A percentile compares a stretch with the other conserved stretches of the same genome.
Conservation (phyloP, 2,113 vertebrate genomes). For the Himantopus leucocephalus region DNA sequence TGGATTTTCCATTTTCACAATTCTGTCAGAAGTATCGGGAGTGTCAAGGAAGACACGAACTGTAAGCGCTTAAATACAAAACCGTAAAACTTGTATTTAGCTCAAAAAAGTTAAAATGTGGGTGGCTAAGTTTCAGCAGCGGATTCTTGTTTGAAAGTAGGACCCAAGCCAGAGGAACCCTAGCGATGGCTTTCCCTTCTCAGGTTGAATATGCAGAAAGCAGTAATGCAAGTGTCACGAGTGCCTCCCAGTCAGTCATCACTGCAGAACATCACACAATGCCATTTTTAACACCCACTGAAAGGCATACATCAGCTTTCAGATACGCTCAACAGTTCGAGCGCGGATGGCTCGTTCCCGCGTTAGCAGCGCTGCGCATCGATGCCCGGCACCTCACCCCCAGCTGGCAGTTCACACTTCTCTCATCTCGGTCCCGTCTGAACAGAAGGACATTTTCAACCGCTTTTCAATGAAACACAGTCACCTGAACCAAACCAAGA, state of each 20-base stretch:
- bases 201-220: neutral
- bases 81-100: neutral
- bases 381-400: neutral
- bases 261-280: neutral
- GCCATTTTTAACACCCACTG: neutral
- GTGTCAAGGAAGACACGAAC: neutral
- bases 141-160: neutral
- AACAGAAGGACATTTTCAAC: neutral
- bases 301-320: neutral
- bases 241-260: neutral
- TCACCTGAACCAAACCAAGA: neutral
- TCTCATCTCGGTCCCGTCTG: neutral
- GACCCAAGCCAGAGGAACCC: neutral
- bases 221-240: neutral
- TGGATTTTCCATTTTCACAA: neutral
- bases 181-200: neutral
- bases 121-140: neutral
- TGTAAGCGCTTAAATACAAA: neutral
- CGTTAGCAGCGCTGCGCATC: rapidly evolving
- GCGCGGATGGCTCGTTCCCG: rapidly evolving
- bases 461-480: neutral
- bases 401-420: rapidly evolving
- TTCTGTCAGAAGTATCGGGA: neutral
- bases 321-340: rapidly evolving
- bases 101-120: neutral